Percentiles rank a stretch among this genome's conserved stretches.
These are phyloP conservation scores for Anoplopoma fimbria DNA, from an alignment of 2,113 vertebrate species.

Conservation along the genomic window DNA sequence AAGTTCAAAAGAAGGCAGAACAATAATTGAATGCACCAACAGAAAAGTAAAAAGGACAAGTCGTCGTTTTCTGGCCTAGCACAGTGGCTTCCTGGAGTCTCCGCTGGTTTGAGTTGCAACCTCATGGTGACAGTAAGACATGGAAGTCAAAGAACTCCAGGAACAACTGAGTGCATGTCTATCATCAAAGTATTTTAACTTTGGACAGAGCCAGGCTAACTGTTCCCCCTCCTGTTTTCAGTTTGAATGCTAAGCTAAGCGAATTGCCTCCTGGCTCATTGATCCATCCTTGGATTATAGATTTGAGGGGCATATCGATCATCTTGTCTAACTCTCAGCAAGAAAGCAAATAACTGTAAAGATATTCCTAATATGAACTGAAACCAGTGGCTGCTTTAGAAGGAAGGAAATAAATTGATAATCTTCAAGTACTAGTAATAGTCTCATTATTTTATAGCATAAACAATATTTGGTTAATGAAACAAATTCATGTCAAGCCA, in stretches of 20 bases:
- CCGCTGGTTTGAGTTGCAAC: too few relatives aligned
- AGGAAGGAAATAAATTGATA: background rate
- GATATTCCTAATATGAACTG: background rate
- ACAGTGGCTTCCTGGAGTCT: too few relatives aligned
- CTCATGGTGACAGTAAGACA: too few relatives aligned
- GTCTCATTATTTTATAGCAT: background rate
- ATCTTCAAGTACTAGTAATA: background rate
- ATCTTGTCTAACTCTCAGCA: background rate
- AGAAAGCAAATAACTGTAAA: background rate
- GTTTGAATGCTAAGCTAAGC: constrained; percentile 6
- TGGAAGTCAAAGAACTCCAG: too few relatives aligned
- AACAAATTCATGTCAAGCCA: constrained; percentile 4
- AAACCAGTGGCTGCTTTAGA: background rate
- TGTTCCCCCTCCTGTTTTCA: background rate
- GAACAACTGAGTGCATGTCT: background rate
- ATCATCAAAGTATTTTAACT: background rate
- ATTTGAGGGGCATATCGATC: background rate
- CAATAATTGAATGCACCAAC: too few relatives aligned
- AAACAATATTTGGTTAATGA: background rate
- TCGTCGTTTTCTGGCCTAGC: too few relatives aligned
- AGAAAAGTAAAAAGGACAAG: too few relatives aligned
- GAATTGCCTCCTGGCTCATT: background rate
- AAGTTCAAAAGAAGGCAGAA: too few relatives aligned
- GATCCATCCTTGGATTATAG: background rate
- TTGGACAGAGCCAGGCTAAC: background rate